A percentile compares a stretch with the other conserved stretches of the same genome.
Evolutionary conservation across 2,797 vertebrate genomes (phyloP).

Genomic region (Tokudaia tokunoshimensis): DNA sequence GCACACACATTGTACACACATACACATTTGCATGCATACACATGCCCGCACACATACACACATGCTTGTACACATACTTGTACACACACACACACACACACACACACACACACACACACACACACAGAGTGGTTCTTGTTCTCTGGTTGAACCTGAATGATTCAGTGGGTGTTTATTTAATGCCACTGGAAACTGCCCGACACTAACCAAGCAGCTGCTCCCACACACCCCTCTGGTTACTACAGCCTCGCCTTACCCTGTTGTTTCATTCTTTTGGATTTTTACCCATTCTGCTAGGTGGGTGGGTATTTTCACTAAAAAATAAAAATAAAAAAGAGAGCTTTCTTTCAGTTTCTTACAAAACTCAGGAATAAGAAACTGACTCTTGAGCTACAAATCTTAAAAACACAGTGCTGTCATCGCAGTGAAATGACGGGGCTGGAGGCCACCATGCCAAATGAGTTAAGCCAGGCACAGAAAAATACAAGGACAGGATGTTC

Average conservation of each 20-base stretch:
- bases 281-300: background rate
- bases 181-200: background rate
- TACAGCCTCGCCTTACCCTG: background rate
- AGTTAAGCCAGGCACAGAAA: background rate
- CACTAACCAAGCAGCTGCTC: background rate
- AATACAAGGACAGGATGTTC: background rate
- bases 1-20: background rate
- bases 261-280: background rate
- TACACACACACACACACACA: background rate
- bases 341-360: background rate
- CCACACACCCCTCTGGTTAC: background rate
- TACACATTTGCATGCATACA: background rate
- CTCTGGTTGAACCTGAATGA: background rate
- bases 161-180: background rate
- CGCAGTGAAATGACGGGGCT: background rate
- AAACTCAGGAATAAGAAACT: background rate
- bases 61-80: background rate
- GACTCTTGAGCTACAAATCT: background rate
- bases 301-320: background rate
- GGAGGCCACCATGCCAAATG: background rate
- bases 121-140: background rate
- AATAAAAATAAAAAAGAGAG: background rate
- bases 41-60: background rate
- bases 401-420: background rate
- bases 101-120: background rate